Conservation (phyloP, 1,140 invertebrate species). For the Scylla paramamosain region DNA sequence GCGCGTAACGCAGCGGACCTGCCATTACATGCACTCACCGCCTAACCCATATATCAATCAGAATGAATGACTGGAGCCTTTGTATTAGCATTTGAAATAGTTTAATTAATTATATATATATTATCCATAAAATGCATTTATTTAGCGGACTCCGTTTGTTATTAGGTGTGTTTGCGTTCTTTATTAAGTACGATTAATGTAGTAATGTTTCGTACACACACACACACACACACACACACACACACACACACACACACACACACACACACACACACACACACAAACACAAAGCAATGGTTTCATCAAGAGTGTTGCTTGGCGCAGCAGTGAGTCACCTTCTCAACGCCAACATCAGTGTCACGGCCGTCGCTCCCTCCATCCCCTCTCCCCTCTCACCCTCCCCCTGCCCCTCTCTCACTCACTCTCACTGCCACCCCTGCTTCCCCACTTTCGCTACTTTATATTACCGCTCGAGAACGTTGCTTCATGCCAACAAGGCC, state of each 20-base stretch:
- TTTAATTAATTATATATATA: no score
- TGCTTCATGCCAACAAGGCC: neutral
- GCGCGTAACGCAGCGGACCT: no score
- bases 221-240: neutral
- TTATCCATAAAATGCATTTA: no score
- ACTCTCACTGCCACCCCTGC: neutral
- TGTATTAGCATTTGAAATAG: no score
- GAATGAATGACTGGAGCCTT: neutral
- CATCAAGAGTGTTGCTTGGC: neutral
- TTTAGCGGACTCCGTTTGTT: no score
- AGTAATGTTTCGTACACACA: neutral
- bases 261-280: constrained; percentile 24
- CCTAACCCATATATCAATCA: neutral
- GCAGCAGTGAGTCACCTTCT: neutral
- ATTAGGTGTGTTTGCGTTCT: no score
- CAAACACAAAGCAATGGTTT: constrained; percentile 24
- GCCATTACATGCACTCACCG: neutral
- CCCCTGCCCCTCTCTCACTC: neutral
- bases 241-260: constrained; percentile 40
- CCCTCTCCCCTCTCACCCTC: neutral
- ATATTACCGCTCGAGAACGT: neutral
- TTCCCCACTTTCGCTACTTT: neutral
- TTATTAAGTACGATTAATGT: no score
- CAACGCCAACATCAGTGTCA: neutral
- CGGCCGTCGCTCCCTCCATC: neutral